Conservation (phyloP, 2,797 vertebrate genomes). For the Protosalanx chinensis region DNA sequence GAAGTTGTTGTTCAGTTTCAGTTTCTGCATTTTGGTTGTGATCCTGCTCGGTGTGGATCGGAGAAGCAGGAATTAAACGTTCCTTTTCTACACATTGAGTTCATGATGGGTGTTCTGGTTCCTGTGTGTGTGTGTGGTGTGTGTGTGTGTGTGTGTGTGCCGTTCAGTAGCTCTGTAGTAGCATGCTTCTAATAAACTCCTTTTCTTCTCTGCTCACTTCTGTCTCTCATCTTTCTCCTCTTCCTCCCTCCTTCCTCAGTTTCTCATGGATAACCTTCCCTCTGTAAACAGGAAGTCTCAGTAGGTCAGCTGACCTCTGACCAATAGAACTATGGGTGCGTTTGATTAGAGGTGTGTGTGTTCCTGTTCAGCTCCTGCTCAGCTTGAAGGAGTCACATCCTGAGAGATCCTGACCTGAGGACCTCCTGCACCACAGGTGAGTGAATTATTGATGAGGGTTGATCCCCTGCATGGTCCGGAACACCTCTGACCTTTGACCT, state of each 20-base stretch:
- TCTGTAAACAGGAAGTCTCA: constrained; percentile 9
- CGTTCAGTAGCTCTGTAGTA: constrained; percentile 61
- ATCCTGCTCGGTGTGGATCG: constrained; percentile 80
- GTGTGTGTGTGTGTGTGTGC: constrained; percentile 46
- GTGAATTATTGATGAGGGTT: neutral
- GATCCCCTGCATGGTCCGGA: neutral
- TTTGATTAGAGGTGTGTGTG: constrained; percentile 23
- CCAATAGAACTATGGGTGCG: neutral
- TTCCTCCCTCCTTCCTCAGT: constrained; percentile 32
- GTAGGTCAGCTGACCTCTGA: neutral
- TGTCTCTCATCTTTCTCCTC: constrained; percentile 82
- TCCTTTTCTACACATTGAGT: constrained; percentile 89
- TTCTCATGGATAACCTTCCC: constrained; percentile 61
- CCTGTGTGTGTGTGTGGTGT: constrained; percentile 80
- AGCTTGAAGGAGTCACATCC: too few species aligned
- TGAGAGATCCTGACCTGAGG: too few species aligned
- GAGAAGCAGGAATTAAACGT: constrained; percentile 91
- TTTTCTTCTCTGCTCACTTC: constrained; percentile 87
- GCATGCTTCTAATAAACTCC: constrained; percentile 94
- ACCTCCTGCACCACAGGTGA: too few species aligned
- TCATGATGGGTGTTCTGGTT: constrained; percentile 75
- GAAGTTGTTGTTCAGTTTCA: constrained; percentile 88
- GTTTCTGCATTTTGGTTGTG: constrained; percentile 92
- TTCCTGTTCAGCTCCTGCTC: constrained; percentile 62
- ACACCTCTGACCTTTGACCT: too few species aligned